A percentile compares a stretch with the other conserved stretches of the same genome.
Conservation (phyloP, 1,140 invertebrate genomes). For the Cheumatopsyche charites region DNA sequence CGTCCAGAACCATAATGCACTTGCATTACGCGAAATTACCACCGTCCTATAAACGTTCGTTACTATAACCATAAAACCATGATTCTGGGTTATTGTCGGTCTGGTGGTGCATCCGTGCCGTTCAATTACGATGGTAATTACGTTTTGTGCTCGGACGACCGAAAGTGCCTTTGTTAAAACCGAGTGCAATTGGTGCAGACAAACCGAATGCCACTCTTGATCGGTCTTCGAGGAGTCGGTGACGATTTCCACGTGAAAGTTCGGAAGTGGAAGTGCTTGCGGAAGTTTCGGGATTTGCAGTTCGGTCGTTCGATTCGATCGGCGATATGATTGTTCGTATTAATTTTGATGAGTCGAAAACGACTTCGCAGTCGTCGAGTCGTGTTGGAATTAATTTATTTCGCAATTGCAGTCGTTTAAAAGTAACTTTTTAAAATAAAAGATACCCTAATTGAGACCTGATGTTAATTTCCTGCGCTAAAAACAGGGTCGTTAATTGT, state of each 20-base stretch:
- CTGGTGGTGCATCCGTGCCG: constrained; percentile 4
- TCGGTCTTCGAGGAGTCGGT: neutral
- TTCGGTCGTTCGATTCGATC: neutral
- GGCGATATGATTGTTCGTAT: no score
- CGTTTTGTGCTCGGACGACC: neutral
- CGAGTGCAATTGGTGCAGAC: neutral
- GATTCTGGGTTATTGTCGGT: constrained; percentile 8
- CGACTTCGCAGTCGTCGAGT: neutral
- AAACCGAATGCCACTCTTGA: no score
- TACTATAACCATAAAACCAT: constrained; percentile 12
- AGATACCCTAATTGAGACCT: neutral
- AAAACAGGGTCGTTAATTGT: neutral
- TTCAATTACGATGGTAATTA: constrained; percentile 18
- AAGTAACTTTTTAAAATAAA: neutral
- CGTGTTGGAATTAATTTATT: neutral
- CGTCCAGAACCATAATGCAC: no score
- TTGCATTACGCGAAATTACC: no score
- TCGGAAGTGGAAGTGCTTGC: neutral
- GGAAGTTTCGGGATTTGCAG: neutral
- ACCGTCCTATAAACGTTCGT: neutral
- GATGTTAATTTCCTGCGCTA: neutral
- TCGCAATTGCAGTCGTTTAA: neutral
- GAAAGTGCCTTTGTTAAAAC: neutral
- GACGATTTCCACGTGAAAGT: neutral
- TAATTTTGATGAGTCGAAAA: neutral